Base-by-base conservation (phyloP, 2,113 vertebrate genomes). In the Lipophrys pholis region DNA sequence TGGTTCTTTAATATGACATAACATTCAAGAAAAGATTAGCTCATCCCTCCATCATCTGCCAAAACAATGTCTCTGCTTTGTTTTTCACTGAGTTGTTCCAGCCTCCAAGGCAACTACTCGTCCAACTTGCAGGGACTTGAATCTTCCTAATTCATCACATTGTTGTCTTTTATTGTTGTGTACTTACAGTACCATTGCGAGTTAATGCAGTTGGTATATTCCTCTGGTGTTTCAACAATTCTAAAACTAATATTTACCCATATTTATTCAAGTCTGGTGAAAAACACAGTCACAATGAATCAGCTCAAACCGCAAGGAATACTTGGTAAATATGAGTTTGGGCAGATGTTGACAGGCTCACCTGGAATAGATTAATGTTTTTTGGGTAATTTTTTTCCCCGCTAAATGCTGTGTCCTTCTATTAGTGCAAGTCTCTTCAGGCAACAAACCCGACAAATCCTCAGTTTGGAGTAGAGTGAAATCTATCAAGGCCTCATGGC, bases 301-400 rank as follows among this genome's bases (percentile, higher is more conserved):
- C 5, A 73, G 42, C 21, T 30, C 15, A 49, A 56, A 7, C 36
- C 53, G 46, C 5, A 38, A 17, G 10, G 40, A 15, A 66, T 11
- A 39, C 17, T 63, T 66, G 8, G 36, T 78, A 69, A 77, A 76
- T 46, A 11, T 70, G 16, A 68, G 48, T 46, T 15, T 54, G 40
- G 15, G 38, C 38, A 60, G 50, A 75, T 55, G 55, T 50, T 76
- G 69, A 59, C 30, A 40, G 45, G n/a, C 38, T 76, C 82, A 90
- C 71, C 82, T 85, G 81, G 72, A n/a, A 1, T 21, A 43, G 17
- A 76, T 79, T 68, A 69, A 81, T 67, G 64, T 64, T 85, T 73
- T 53, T 61, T 48, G 21, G n/a, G n/a, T n/a, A n/a, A n/a, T 30
- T 30, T 30, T 30, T 30, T 30, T 30, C 2, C 21, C 4, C 4